Base-by-base conservation (phyloP, 2,888 invertebrate species). In the Drosophila meridiana region DNA sequence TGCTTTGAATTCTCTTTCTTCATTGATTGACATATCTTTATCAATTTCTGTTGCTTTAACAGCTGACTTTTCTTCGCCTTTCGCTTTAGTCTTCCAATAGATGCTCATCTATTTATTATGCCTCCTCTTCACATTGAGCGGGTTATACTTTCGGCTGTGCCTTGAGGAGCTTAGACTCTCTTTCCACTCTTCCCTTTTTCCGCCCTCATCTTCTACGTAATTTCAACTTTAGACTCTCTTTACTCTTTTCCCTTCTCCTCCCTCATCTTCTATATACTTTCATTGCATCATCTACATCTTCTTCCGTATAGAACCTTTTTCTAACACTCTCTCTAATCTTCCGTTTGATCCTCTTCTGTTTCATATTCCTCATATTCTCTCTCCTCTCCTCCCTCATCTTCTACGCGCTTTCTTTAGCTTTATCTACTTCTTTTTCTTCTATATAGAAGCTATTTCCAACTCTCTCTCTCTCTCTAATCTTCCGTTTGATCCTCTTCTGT, bases 401-500 rank as follows among this genome's bases (percentile, higher is more conserved):
- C 28, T 20, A 2, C 13, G 13, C 13, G 8, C 14, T 7, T 4
- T 40, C 40, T 2, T 40, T 4, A 40, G 40, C 40, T 14, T n/a
- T 4, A 28, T 48, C 50, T n/a, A 9, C n/a, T 4, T n/a, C n/a
- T 30, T 11, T 9, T 11, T 36, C 11, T 36, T 11, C 3, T 36
- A 9, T 38, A 38, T 38, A 13, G 38, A 4, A 38, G 13, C 4
- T 11, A 11, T 11, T 36, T 11, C 11, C 20, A 20, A 1, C 32
- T 9, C 28, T 28, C 7, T 1, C 1, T 14, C 28, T 30, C 30
- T 8, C 8, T 5, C 6, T 76, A 70, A 78, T 69, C 55, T 7
- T 57, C 50, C 14, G n/a, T 58, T 34, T 48, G 9, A 28, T 42
- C 36, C 7, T 61, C 63, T 20, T 71, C 50, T 30, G 74, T 81